Evolutionary conservation across 2,888 invertebrate genomes (phyloP).

Genomic region (Onchidella celtica): DNA sequence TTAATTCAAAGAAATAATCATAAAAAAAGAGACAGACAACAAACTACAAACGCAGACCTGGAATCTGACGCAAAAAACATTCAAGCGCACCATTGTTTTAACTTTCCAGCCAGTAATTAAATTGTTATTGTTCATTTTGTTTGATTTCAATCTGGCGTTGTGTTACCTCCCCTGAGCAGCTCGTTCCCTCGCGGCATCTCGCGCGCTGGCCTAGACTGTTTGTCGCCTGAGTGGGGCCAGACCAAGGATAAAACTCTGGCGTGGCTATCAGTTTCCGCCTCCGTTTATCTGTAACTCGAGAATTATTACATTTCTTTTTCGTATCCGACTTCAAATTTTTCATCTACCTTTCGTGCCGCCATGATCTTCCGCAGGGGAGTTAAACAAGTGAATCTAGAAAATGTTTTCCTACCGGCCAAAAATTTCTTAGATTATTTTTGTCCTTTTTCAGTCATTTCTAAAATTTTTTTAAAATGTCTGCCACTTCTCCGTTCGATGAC

Average conservation of each 20-base stretch:
- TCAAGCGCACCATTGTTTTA: not conserved
- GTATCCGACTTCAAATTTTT: conserved; percentile 34
- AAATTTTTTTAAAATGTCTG: no score
- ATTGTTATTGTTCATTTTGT: conserved; percentile 27
- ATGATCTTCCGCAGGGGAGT: not conserved
- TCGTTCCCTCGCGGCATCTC: not conserved
- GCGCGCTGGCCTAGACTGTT: conserved; percentile 36
- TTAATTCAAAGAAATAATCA: no score
- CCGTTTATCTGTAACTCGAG: conserved; percentile 51
- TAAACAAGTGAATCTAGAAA: no score
- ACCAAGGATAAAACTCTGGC: conserved; percentile 23
- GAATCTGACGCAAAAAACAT: no score
- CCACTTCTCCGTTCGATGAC: no score
- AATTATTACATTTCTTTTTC: conserved; percentile 52
- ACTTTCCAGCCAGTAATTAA: not conserved
- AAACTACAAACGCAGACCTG: no score
- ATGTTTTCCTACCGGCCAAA: no score
- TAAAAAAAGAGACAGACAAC: no score
- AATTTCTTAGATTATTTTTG: no score
- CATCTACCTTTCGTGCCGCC: conserved; percentile 13
- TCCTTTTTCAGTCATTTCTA: no score
- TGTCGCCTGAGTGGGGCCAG: conserved; percentile 35
- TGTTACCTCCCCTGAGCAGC: not conserved
- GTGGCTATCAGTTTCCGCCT: conserved; percentile 42
- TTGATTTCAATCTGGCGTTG: conserved; percentile 1